Percentiles rank a stretch among this genome's conserved stretches.
phyloP scores from a whole-genome alignment of 2,888 invertebrate genomes.

The Dasysyrphus tricinctus region DNA sequence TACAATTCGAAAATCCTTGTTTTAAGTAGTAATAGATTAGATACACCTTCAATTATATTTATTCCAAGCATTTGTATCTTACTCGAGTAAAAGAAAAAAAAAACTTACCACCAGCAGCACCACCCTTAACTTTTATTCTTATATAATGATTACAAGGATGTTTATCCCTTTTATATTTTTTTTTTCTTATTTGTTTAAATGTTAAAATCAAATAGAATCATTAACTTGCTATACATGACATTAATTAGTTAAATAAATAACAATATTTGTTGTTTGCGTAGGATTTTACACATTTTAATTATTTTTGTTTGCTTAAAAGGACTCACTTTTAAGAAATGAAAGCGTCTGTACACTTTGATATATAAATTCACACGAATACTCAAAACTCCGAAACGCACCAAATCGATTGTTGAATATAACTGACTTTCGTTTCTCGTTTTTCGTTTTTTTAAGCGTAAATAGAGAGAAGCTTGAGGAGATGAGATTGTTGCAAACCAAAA shows the following conservation, averaged over 20 bases:
- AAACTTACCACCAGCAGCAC: constrained; percentile 12
- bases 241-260: not conserved
- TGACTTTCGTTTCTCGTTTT: constrained; percentile 2
- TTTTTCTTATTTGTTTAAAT: not conserved
- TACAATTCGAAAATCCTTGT: not conserved
- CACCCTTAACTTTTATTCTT: constrained; percentile 12
- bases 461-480: not conserved
- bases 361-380: constrained; percentile 28
- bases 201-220: not conserved
- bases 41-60: not conserved
- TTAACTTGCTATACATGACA: not conserved
- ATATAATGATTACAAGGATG: constrained; percentile 23
- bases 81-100: not conserved
- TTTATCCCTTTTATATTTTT: not conserved
- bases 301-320: not conserved
- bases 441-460: constrained; percentile 2
- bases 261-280: no score
- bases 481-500: not conserved
- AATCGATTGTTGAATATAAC: constrained; percentile 67
- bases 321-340: constrained; percentile 22
- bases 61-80: not conserved
- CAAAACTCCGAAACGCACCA: constrained; percentile 46
- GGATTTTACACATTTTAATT: not conserved
- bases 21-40: not conserved
- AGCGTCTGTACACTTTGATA: constrained; percentile 45